Evolutionary conservation across 2,888 invertebrate species (phyloP), one percentile per base, ranked within the genome.

Genomic region (Yponomeuta sedellus): DNA sequence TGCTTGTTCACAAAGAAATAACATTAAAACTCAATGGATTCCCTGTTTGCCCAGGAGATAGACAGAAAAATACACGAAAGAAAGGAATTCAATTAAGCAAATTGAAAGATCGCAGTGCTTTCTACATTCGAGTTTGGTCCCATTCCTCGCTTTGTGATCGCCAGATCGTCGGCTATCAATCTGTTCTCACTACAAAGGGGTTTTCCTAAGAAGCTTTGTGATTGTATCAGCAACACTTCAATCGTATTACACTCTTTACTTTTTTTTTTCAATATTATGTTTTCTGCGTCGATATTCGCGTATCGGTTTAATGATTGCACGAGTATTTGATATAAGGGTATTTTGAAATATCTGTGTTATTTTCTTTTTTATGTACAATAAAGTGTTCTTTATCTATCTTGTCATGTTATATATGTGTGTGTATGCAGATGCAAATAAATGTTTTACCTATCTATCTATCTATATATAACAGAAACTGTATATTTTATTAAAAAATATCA

Each of bases 1-100:
- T 16, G 44, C 44, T 16, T 16, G 44, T 52, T 52, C 80, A 81
- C 69, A 79, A 80, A 74, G 74, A 76, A 81, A 81, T 72, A 82
- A 81, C 81, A 82, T 81, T 79, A 76, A 82, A 82, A 79, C 81
- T 81, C 82, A 81, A 83, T 79, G 79, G 79, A 77, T 52, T 80
- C 73, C 73, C 71, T 75, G 81, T 78, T 83, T 79, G 78, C 82
- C 20, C 63, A 12, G 44, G 63, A 64, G 58, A 64, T 25, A 52
- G 59, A 80, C 16, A 78, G 80, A 81, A 78, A 79, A 83, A 82
- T 79, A 78, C 77, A 80, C 81, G 86, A 84, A 52, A 86, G 85
- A 78, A 80, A 81, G 78, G 83, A 86, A 86, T 87, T 82, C 86
- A 87, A 87, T 87, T 86, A 86, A 86, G 87, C 84, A 85, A 87